Percentiles rank a stretch among this genome's conserved stretches.
phyloP scores from a whole-genome alignment of 2,113 vertebrate species.

The Hippocampus mohnikei region DNA sequence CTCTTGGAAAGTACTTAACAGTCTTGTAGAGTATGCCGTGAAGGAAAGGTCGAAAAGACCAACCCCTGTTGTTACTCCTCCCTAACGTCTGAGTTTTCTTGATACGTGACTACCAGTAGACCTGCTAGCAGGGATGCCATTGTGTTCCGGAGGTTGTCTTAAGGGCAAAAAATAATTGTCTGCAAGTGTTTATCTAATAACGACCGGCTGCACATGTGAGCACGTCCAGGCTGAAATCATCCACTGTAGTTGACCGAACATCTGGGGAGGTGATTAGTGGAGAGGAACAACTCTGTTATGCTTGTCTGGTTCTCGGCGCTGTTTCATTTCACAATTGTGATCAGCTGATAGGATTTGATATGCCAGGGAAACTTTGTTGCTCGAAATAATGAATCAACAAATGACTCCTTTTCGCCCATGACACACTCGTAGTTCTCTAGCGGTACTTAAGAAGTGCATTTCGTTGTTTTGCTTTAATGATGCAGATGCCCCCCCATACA shows the following conservation, averaged over 20 bases:
- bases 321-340: slow-evolving; percentile 9
- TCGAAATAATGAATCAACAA: neutral
- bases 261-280: slow-evolving; percentile 41
- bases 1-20: neutral
- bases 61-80: too few relatives aligned
- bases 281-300: slow-evolving; percentile 26
- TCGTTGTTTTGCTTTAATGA: too few relatives aligned
- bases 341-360: neutral
- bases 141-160: too few relatives aligned
- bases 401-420: neutral
- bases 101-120: too few relatives aligned
- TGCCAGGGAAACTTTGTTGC: neutral
- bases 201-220: slow-evolving; percentile 47
- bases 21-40: slow-evolving; percentile 29
- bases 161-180: slow-evolving; percentile 28
- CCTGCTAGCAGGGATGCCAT: too few relatives aligned
- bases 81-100: too few relatives aligned
- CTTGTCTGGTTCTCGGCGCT: neutral
- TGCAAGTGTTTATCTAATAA: slow-evolving; percentile 57
- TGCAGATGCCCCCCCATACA: too few relatives aligned
- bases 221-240: slow-evolving; percentile 41
- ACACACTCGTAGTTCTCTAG: neutral
- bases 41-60: too few relatives aligned
- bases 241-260: slow-evolving; percentile 31
- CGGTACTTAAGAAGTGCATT: neutral